Percentiles rank a stretch among this genome's conserved stretches.
Conservation (phyloP, 2,888 invertebrate species). For the Scaptomyza cyrtandrae region DNA sequence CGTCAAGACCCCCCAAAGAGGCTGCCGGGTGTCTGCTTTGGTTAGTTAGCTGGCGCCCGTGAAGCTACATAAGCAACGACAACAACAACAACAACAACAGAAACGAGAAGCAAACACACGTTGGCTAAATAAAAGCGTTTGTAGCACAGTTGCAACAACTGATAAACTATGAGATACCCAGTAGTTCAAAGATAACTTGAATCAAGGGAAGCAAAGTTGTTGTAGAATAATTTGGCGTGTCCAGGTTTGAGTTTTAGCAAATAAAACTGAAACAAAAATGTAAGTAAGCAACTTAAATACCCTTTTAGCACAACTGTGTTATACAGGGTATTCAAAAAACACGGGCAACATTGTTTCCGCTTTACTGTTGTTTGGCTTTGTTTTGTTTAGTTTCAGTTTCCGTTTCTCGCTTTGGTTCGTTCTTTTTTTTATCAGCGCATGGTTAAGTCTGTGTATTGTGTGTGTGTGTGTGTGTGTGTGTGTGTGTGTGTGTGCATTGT, state of each 20-base stretch:
- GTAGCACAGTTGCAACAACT: conserved; percentile 1
- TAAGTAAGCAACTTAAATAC: not conserved
- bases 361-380: conserved; percentile 56
- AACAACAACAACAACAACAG: conserved; percentile 20
- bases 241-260: too few relatives aligned
- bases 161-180: conserved; percentile 1
- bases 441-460: conserved; percentile 44
- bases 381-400: conserved; percentile 67
- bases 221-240: not conserved
- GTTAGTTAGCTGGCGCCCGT: conserved; percentile 49
- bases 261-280: too few relatives aligned
- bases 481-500: conserved; percentile 35
- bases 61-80: conserved; percentile 17
- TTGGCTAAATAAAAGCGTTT: conserved; percentile 25
- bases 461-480: conserved; percentile 30
- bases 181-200: too few relatives aligned
- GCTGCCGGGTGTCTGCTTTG: conserved; percentile 50
- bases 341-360: conserved; percentile 68
- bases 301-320: not conserved
- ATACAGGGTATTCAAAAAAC: conserved; percentile 31
- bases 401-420: conserved; percentile 44
- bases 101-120: conserved; percentile 17
- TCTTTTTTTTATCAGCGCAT: conserved; percentile 46
- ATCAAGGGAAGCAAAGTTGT: not conserved
- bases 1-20: conserved; percentile 14